Base-by-base conservation (phyloP, 1,140 invertebrate genomes). In the Tribolium madens region DNA sequence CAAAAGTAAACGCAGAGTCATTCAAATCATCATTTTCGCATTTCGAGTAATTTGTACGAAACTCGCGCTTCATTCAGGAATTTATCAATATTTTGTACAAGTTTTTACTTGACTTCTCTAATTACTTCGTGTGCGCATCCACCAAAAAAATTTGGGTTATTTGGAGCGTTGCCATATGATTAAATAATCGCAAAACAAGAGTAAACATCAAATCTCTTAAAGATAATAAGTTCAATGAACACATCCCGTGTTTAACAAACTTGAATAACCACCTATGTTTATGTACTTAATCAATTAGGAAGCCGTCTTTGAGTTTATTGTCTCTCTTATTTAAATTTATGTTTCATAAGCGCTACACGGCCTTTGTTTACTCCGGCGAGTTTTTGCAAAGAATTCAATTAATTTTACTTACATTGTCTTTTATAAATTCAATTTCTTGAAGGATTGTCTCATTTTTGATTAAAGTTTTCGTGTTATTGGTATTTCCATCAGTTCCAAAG, bases 261-360 rank as follows among this genome's bases (percentile, higher is more conserved):
- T 47, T 47, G n/a, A 3, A 47, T 13, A n/a, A n/a, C n/a, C n/a
- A n/a, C n/a, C 9, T 47, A 47, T 50, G 13, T 50, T 57, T 57
- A 57, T 57, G 52, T 57, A 57, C 52, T 57, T 57, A 57, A 57
- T 17, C 52, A 57, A 57, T 57, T 57, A 57, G 18, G 52, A 18
- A 57, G 14, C 36, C n/a, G 36, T 21, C 10, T 57, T 21, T 21
- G 21, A 57, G n/a, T 7, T 3, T 15, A 57, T 57, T 57, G 17
- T 57, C 52, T 21, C 36, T 42, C n/a, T 42, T 0, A 42, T 42
- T 42, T 4, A 42, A 42, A 42, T 42, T 31, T n/a, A 42, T 2
- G 7, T 7, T 42, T 36, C 10, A 36, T 9, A 31, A 2, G 6
- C 26, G 26, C 26, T 10, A 1, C 1, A 10, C 33, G 10, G 6